Percentiles rank a stretch among this genome's conserved stretches.
These are phyloP conservation scores for Pararge aegeria DNA, from an alignment of 1,140 invertebrate genomes.

Conservation along the genomic window DNA sequence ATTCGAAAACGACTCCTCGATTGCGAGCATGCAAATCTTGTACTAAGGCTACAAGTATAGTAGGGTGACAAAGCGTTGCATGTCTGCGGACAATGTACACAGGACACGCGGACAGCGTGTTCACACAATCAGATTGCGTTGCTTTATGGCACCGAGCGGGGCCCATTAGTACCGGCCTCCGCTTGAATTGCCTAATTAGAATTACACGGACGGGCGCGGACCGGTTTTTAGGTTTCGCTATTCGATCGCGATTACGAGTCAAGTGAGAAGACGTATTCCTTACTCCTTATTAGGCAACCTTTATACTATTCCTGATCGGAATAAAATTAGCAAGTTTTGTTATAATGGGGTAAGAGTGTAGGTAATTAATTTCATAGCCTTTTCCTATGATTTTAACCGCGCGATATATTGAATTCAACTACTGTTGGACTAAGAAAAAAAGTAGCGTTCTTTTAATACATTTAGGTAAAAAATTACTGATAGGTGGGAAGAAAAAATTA, in stretches of 20 bases:
- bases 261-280: constrained; percentile 10
- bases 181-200: constrained; percentile 75
- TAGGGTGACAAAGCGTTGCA: constrained; percentile 74
- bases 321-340: too few species aligned
- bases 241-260: constrained; percentile 38
- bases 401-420: too few species aligned
- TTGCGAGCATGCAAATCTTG: too few species aligned
- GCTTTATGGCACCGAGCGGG: constrained; percentile 59
- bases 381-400: too few species aligned
- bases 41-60: constrained; percentile 31
- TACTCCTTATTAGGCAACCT: neutral
- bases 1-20: too few species aligned
- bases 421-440: too few species aligned
- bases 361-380: too few species aligned
- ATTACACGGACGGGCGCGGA: constrained; percentile 51
- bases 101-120: constrained; percentile 64
- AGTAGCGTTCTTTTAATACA: too few species aligned
- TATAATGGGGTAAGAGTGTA: too few species aligned
- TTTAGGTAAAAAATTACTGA: too few species aligned
- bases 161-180: constrained; percentile 59
- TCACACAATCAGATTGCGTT: constrained; percentile 73
- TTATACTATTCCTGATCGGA: neutral
- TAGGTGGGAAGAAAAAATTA: too few species aligned
- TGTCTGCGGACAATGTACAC: constrained; percentile 64
- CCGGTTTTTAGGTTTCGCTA: constrained; percentile 59